Evolutionary conservation across 2,888 invertebrate species (phyloP).

Genomic region (Acronicta aceris): DNA sequence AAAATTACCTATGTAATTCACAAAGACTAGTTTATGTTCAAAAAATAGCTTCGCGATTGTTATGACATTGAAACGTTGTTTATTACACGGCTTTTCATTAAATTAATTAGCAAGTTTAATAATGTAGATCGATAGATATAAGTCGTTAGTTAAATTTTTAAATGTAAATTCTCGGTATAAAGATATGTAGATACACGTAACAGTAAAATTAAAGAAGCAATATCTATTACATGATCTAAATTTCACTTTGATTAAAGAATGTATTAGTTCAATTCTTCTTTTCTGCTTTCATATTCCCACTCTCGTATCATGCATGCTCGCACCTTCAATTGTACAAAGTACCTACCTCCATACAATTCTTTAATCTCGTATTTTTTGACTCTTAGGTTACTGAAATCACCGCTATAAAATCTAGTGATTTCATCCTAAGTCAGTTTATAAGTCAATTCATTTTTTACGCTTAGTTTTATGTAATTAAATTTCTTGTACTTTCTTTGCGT

Average conservation of each 20-base stretch:
- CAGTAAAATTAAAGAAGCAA: not conserved
- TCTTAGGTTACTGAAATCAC: not conserved
- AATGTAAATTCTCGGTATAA: not conserved
- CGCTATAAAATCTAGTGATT: not conserved
- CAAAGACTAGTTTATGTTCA: no score
- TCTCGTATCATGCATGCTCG: not conserved
- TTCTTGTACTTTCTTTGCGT: not conserved
- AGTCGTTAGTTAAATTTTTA: no score
- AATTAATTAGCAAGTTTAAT: no score
- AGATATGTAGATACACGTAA: not conserved
- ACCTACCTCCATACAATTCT: not conserved
- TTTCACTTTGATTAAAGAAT: slow-evolving; percentile 1
- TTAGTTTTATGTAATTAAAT: not conserved
- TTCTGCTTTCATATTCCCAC: not conserved
- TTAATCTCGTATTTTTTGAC: not conserved
- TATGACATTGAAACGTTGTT: no score
- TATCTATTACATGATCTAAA: not conserved
- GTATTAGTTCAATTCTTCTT: not conserved
- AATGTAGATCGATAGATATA: no score
- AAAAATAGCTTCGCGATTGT: no score
- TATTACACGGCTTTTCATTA: no score
- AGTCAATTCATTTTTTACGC: not conserved
- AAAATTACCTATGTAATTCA: no score
- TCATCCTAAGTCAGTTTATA: no score
- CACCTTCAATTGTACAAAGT: no score